Conservation (phyloP, 1,140 invertebrate species). For the Adelges cooleyi region DNA sequence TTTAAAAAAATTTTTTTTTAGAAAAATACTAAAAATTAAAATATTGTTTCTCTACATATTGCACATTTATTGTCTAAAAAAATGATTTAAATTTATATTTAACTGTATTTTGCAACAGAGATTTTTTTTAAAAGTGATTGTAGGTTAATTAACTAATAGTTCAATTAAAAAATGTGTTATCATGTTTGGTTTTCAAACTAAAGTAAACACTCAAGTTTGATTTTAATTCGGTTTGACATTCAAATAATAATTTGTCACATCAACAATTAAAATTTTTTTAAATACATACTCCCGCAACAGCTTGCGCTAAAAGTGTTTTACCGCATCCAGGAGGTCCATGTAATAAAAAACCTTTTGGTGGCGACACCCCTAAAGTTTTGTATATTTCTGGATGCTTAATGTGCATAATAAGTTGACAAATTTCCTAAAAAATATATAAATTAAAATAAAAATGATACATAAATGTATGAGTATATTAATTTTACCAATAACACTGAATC, state of each 20-base stretch:
- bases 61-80: too few species aligned
- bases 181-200: not conserved
- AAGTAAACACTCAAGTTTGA: not conserved
- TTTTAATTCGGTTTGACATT: too few species aligned
- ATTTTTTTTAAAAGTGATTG: too few species aligned
- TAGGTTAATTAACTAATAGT: too few species aligned
- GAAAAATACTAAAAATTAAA: too few species aligned
- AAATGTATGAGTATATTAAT: not conserved
- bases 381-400: constrained; percentile 41
- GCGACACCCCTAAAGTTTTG: constrained; percentile 60
- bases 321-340: constrained; percentile 90
- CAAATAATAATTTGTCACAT: too few species aligned
- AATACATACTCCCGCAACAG: constrained; percentile 72
- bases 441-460: not conserved
- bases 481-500: constrained; percentile 23
- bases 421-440: constrained; percentile 29
- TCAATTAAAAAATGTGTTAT: not conserved
- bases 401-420: constrained; percentile 32
- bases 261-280: too few species aligned
- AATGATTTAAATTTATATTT: too few species aligned
- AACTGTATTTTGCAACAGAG: too few species aligned
- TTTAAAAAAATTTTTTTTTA: too few species aligned
- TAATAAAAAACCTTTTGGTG: constrained; percentile 71
- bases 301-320: constrained; percentile 81
- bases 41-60: too few species aligned